phyloP scores from a whole-genome alignment of 2,888 invertebrate genomes.

The Entomobrya multifasciata region DNA sequence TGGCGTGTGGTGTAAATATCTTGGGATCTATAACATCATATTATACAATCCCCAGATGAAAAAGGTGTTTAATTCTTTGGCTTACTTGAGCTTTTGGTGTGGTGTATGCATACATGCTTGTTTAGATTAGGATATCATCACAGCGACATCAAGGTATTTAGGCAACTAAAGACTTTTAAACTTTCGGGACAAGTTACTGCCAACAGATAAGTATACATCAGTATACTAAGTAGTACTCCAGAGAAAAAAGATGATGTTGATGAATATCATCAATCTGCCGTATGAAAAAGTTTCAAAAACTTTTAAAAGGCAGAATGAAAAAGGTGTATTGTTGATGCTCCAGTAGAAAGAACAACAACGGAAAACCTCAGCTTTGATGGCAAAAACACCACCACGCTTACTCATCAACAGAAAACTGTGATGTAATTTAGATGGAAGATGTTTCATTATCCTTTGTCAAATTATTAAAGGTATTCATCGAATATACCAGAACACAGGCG shows the following conservation, averaged over 20 bases:
- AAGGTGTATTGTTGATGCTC: conserved; percentile 26
- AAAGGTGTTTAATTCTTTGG: neutral
- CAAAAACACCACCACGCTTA: conserved; percentile 8
- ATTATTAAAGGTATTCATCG: too few species aligned
- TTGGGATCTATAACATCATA: conserved; percentile 29
- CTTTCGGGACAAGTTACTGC: conserved; percentile 52
- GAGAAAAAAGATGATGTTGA: conserved; percentile 38
- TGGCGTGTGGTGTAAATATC: conserved; percentile 16
- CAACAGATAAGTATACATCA: conserved; percentile 6
- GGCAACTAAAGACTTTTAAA: conserved; percentile 46
- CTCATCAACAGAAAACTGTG: neutral
- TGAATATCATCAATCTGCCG: neutral
- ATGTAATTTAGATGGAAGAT: too few species aligned
- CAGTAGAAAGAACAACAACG: neutral
- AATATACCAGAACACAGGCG: too few species aligned
- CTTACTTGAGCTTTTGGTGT: neutral
- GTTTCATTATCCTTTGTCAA: too few species aligned
- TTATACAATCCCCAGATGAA: conserved; percentile 6
- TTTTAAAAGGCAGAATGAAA: conserved; percentile 16
- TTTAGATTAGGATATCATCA: conserved; percentile 4
- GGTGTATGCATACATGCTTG: neutral
- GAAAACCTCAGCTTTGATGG: conserved; percentile 39
- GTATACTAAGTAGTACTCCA: neutral
- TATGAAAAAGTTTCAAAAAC: conserved; percentile 5
- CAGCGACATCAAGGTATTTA: conserved; percentile 48